Conservation (phyloP, 1,140 invertebrate species). For the Zaprionus gabonicus region DNA sequence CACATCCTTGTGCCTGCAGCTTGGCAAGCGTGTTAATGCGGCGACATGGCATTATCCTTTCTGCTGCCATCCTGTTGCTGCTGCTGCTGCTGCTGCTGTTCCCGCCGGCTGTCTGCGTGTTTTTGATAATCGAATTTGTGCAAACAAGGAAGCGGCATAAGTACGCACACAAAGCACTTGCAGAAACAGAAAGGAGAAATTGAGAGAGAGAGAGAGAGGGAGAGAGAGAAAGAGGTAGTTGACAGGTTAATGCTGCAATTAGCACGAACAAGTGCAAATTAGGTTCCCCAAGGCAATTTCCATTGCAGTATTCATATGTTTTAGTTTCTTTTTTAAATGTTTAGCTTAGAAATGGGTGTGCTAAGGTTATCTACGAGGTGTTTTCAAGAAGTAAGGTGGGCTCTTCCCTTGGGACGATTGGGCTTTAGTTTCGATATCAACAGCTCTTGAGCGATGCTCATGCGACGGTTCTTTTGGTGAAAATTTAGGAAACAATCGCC, state of each 20-base stretch:
- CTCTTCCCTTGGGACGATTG: too few species aligned
- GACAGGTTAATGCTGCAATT: constrained; percentile 38
- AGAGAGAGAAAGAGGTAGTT: neutral
- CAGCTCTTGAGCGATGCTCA: too few species aligned
- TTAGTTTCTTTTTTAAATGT: too few species aligned
- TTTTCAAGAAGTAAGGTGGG: too few species aligned
- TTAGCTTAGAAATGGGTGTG: too few species aligned
- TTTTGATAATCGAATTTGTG: constrained; percentile 82
- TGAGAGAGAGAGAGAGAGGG: neutral
- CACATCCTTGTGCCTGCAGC: neutral
- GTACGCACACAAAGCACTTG: constrained; percentile 40
- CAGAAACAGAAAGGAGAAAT: neutral
- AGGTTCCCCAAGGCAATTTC: neutral
- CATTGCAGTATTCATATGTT: too few species aligned
- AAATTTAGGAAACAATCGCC: too few species aligned
- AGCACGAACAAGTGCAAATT: constrained; percentile 8
- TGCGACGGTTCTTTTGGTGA: too few species aligned
- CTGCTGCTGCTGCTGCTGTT: neutral
- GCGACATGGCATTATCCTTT: constrained; percentile 71
- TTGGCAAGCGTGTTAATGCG: constrained; percentile 59
- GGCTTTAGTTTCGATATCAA: too few species aligned
- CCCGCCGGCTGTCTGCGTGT: constrained; percentile 38
- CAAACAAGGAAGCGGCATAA: constrained; percentile 68
- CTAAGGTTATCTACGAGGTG: too few species aligned
- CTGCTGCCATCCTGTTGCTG: constrained; percentile 1